phyloP scores from a whole-genome alignment of 2,113 vertebrate species.

The Thymallus thymallus region DNA sequence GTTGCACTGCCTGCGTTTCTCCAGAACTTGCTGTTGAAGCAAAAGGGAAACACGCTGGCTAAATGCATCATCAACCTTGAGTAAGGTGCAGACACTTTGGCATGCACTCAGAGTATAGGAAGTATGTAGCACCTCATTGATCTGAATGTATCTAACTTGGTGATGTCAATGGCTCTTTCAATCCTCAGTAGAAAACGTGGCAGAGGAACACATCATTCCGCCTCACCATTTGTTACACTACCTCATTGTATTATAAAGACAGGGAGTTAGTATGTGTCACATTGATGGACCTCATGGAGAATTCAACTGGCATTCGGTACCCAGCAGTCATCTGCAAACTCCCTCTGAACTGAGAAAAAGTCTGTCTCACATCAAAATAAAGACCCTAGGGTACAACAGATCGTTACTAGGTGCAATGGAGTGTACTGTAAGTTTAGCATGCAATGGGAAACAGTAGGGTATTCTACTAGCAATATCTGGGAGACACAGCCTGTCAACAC shows the following conservation, averaged over 20 bases:
- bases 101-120: background rate
- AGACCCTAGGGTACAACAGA: constrained; percentile 22
- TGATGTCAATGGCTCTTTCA: background rate
- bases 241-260: too few species aligned
- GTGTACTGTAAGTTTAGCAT: constrained; percentile 39
- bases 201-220: background rate
- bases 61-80: background rate
- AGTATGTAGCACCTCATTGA: background rate
- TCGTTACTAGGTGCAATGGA: constrained; percentile 37
- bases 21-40: background rate
- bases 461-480: constrained; percentile 1
- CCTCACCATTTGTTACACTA: background rate
- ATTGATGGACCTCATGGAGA: too few species aligned
- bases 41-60: background rate
- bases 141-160: background rate
- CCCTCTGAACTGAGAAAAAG: background rate
- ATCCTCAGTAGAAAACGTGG: background rate
- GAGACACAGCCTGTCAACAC: constrained; percentile 25
- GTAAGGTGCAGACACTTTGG: background rate
- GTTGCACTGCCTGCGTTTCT: background rate
- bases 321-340: background rate
- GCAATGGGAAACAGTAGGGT: constrained; percentile 41
- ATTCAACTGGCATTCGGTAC: background rate
- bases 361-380: background rate
- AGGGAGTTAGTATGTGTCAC: too few species aligned